These are phyloP conservation scores for Dexiosoma caninum DNA, from an alignment of 2,888 invertebrate genomes.

Conservation along the genomic window DNA sequence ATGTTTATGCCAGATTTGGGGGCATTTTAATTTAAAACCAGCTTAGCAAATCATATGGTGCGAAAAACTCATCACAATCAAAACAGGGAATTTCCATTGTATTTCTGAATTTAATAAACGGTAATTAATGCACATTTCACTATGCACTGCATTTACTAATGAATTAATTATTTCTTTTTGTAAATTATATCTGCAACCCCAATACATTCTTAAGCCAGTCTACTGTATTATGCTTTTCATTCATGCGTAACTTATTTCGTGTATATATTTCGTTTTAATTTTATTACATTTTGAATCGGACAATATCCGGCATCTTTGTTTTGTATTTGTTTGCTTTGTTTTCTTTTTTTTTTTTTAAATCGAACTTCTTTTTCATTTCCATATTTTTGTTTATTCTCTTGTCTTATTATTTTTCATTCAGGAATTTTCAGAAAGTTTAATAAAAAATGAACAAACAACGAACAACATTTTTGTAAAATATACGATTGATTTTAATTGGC, in stretches of 20 bases:
- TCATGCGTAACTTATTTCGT: background rate
- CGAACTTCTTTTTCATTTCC: background rate
- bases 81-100: too few relatives aligned
- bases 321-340: background rate
- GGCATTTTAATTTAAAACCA: too few relatives aligned
- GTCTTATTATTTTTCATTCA: background rate
- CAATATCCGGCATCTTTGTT: constrained; percentile 10
- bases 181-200: too few relatives aligned
- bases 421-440: background rate
- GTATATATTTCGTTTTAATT: background rate
- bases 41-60: too few relatives aligned
- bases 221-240: too few relatives aligned
- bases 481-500: background rate
- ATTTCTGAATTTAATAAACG: too few relatives aligned
- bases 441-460: constrained; percentile 1
- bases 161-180: too few relatives aligned
- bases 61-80: too few relatives aligned
- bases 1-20: too few relatives aligned
- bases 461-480: background rate
- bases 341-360: constrained; percentile 6
- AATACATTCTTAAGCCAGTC: too few relatives aligned
- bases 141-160: too few relatives aligned
- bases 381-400: background rate
- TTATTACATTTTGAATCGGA: background rate
- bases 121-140: too few relatives aligned